Conservation (phyloP, 2,113 vertebrate genomes). For the Erythrolamprus reginae region DNA sequence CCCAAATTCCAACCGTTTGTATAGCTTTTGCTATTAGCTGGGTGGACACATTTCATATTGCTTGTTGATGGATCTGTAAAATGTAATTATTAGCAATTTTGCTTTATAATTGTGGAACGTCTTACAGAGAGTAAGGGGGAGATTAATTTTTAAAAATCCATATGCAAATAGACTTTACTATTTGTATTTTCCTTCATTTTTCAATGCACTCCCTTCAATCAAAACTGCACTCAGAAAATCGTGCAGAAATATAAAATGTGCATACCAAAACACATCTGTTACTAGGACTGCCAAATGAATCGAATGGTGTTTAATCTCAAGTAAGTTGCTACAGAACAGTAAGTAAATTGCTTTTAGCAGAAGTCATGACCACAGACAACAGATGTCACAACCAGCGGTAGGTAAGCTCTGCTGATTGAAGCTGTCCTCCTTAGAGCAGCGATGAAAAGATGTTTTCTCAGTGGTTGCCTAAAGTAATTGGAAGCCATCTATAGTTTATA, state of each 20-base stretch:
- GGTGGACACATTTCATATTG: background rate
- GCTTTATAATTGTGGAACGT: background rate
- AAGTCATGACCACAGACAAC: background rate
- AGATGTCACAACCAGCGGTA: background rate
- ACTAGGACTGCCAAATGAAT: background rate
- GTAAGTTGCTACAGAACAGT: background rate
- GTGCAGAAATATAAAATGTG: background rate
- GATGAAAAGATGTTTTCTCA: background rate
- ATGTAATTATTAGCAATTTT: background rate
- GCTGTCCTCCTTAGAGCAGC: background rate
- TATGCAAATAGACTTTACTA: background rate
- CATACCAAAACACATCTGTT: background rate
- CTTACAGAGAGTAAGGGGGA: background rate
- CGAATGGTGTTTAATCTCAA: background rate
- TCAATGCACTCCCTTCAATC: background rate
- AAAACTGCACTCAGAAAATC: background rate
- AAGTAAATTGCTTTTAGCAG: background rate
- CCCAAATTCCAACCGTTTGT: background rate
- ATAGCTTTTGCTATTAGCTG: background rate
- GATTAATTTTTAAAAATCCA: background rate
- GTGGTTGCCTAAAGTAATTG: background rate
- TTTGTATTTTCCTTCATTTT: background rate
- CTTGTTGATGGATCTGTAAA: background rate
- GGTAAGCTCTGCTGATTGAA: background rate
- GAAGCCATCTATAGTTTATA: background rate